A percentile compares a stretch with the other conserved stretches of the same genome.
These are phyloP conservation scores for Heliconius ismenius DNA, from an alignment of 2,888 invertebrate species.

Conservation along the genomic window DNA sequence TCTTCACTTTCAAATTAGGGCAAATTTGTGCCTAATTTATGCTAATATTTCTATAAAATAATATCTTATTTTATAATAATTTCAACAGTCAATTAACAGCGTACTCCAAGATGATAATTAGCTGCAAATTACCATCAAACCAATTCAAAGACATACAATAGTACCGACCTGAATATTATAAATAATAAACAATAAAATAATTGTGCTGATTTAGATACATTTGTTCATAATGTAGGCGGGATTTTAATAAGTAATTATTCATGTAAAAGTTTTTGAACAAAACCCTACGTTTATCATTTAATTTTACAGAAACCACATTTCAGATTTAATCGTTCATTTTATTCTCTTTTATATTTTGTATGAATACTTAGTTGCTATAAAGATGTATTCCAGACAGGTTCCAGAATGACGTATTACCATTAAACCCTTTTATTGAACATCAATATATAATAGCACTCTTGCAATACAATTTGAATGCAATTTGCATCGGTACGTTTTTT, in stretches of 20 bases:
- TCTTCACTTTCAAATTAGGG: too few species aligned
- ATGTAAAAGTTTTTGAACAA: not conserved
- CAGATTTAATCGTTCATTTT: not conserved
- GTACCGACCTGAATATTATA: too few species aligned
- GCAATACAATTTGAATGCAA: not conserved
- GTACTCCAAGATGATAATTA: too few species aligned
- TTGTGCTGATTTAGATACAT: too few species aligned
- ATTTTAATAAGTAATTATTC: not conserved
- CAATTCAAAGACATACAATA: too few species aligned
- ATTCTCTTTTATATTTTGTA: not conserved
- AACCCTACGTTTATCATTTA: not conserved
- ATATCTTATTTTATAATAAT: too few species aligned
- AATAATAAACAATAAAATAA: too few species aligned
- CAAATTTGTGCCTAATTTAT: too few species aligned
- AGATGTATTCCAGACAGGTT: conserved; percentile 16
- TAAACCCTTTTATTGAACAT: not conserved
- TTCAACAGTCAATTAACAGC: too few species aligned
- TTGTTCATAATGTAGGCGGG: too few species aligned
- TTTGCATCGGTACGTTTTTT: not conserved
- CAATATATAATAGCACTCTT: not conserved
- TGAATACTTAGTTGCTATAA: not conserved
- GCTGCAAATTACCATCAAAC: too few species aligned
- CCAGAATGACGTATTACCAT: not conserved
- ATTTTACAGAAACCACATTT: not conserved
- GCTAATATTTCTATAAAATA: too few species aligned